phyloP scores from a whole-genome alignment of 2,113 vertebrate genomes.

The Rhizomys pruinosus region DNA sequence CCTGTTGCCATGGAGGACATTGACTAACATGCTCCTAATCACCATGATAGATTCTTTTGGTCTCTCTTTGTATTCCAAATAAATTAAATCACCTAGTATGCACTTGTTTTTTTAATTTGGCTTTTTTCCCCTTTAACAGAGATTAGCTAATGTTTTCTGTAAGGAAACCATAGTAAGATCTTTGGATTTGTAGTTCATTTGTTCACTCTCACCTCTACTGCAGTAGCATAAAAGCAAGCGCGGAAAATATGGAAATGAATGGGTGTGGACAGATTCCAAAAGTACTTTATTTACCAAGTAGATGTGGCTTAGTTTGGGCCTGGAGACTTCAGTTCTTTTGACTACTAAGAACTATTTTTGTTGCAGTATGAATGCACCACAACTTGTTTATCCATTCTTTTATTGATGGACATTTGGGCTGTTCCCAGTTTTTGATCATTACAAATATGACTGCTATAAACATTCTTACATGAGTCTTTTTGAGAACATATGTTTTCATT shows the following conservation, averaged over 20 bases:
- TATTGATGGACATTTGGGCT: constrained; percentile 58
- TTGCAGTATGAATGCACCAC: not conserved
- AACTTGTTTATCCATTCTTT: constrained; percentile 37
- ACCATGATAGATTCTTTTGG: not conserved
- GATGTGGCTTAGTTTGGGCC: not conserved
- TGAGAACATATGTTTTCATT: constrained; percentile 61
- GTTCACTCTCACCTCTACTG: not conserved
- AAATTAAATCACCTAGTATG: constrained; percentile 3
- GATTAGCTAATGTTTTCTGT: constrained; percentile 23
- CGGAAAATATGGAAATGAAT: not conserved
- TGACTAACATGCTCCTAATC: not conserved
- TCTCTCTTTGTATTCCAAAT: constrained; percentile 28
- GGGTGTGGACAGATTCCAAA: not conserved
- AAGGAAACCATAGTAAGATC: not conserved
- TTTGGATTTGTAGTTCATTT: constrained; percentile 22
- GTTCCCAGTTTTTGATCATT: constrained; percentile 26
- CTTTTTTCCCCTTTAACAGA: not conserved
- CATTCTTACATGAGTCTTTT: constrained; percentile 45
- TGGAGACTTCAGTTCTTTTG: not conserved
- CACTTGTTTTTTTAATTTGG: not conserved
- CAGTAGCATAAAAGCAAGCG: not conserved
- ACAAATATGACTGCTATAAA: constrained; percentile 33
- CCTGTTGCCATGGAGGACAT: not conserved
- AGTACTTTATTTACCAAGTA: constrained; percentile 52
- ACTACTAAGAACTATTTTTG: constrained; percentile 45